A percentile compares a stretch with the other conserved stretches of the same genome.
These are phyloP conservation scores for Hyles vespertilio DNA, from an alignment of 1,140 invertebrate genomes.

Conservation along the genomic window DNA sequence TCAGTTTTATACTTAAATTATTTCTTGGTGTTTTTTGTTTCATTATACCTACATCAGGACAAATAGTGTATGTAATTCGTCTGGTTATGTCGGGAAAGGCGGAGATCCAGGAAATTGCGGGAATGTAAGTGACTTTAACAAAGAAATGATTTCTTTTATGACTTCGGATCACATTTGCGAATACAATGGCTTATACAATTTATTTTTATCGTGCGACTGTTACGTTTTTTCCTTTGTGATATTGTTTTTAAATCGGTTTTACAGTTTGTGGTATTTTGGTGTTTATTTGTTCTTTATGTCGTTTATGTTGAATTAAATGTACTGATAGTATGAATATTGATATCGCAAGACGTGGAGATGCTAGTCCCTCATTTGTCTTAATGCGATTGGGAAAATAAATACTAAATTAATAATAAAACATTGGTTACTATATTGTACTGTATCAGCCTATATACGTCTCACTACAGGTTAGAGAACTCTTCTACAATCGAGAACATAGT, in stretches of 20 bases:
- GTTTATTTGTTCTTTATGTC: no score
- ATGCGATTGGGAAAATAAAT: no score
- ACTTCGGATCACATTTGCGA: constrained; percentile 1
- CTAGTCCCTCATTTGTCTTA: no score
- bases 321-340: no score
- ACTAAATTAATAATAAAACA: no score
- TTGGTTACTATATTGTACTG: no score
- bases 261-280: not conserved
- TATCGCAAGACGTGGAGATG: no score
- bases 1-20: constrained; percentile 10
- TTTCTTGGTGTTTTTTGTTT: constrained; percentile 20
- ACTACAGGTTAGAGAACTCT: no score
- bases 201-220: not conserved
- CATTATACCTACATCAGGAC: constrained; percentile 20
- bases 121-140: constrained; percentile 25
- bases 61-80: constrained; percentile 24
- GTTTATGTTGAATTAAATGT: no score
- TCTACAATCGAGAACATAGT: no score
- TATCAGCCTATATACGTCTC: no score
- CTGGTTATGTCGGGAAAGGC: constrained; percentile 18
- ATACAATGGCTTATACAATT: not conserved
- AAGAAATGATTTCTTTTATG: constrained; percentile 9
- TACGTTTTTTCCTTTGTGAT: not conserved
- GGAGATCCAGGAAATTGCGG: constrained; percentile 28
- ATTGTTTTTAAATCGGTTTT: not conserved